Base-by-base conservation (phyloP, 30 jellyfish, hydroid and myxozoan genomes). In the Mastigias papua region DNA sequence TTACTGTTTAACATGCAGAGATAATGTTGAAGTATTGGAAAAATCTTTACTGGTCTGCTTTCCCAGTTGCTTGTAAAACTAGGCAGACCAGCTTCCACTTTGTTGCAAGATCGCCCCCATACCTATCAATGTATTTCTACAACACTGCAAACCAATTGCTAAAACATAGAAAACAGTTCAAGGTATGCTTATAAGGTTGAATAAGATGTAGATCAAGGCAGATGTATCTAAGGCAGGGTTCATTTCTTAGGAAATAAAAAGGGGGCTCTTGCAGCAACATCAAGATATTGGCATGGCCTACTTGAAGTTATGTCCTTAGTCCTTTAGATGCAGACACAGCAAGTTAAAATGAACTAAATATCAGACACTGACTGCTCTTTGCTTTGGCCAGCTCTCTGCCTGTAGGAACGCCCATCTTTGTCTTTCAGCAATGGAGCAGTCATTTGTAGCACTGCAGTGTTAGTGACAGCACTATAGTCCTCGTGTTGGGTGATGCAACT, bases 361-460 rank as follows among this genome's bases (percentile, higher is more conserved):
- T 54, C 0, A 54, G 67, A 54, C 67, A 54, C 80, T 69, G 49
- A 69, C 80, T 31, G 31, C 29, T 69, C 27, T 48, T 69, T 69
- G 80, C 80, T 69, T 69, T 69, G 80, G 62, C 80, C 80, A 20
- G 80, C 54, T 37, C 80, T 37, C 31, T 31, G 61, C 33, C 22
- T 69, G 54, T 69, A 69, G 54, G 80, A 31, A 69, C 61, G 80
- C 22, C 0, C 80, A 26, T 29, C 54, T 32, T 48, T 69, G 54
- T 69, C 80, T 48, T 69, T 69, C 22, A 69, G 80, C 60, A 69
- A 26, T 69, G 80, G 80, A 29, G 32, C 80, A 69, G 54, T 69
- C 54, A 48, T 29, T 37, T 31, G 54, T 42, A 69, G 29, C 80
- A 69, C 80, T 29, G 54, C 62, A 31, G 80, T 48, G 54, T 29